A percentile compares a stretch with the other conserved stretches of the same genome.
Evolutionary conservation across 2,888 invertebrate species (phyloP).

Genomic region (Masnerella sp.): DNA sequence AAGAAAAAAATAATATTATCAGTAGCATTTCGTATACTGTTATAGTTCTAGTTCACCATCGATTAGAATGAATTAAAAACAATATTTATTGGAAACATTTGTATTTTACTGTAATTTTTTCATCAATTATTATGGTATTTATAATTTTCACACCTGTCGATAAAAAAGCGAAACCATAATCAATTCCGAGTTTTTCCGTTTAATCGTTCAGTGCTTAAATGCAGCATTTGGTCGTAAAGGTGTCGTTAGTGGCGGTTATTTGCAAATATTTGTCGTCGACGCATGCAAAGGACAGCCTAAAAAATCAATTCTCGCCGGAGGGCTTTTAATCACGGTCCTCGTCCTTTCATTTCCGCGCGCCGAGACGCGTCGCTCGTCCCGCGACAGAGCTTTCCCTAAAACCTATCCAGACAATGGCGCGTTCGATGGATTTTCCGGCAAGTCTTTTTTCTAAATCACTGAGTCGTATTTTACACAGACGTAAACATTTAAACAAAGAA

Average conservation of each 20-base stretch:
- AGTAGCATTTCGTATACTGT: too few species aligned
- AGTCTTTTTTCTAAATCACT: slow-evolving; percentile 49
- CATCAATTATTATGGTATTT: too few species aligned
- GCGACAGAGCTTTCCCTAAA: slow-evolving; percentile 48
- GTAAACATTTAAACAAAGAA: slow-evolving; percentile 48
- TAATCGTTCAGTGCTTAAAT: not conserved
- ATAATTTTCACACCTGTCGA: too few species aligned
- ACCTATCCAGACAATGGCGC: slow-evolving; percentile 47
- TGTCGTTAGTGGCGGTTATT: slow-evolving; percentile 30
- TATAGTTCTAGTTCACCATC: too few species aligned
- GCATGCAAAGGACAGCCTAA: slow-evolving; percentile 47
- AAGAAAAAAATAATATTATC: too few species aligned
- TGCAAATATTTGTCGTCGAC: slow-evolving; percentile 54
- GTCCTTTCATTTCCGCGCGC: slow-evolving; percentile 71
- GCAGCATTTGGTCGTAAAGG: not conserved
- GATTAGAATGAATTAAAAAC: too few species aligned
- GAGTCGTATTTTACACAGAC: slow-evolving; percentile 52
- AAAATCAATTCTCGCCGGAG: slow-evolving; percentile 72
- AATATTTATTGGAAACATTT: too few species aligned
- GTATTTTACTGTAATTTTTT: too few species aligned
- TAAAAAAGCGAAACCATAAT: too few species aligned
- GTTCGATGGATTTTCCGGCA: slow-evolving; percentile 40
- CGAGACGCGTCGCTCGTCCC: slow-evolving; percentile 48
- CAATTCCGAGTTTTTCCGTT: not conserved
- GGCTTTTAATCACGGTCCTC: slow-evolving; percentile 72